phyloP scores from a whole-genome alignment of 2,888 invertebrate genomes.

The Eueremaeus valkanovi region DNA sequence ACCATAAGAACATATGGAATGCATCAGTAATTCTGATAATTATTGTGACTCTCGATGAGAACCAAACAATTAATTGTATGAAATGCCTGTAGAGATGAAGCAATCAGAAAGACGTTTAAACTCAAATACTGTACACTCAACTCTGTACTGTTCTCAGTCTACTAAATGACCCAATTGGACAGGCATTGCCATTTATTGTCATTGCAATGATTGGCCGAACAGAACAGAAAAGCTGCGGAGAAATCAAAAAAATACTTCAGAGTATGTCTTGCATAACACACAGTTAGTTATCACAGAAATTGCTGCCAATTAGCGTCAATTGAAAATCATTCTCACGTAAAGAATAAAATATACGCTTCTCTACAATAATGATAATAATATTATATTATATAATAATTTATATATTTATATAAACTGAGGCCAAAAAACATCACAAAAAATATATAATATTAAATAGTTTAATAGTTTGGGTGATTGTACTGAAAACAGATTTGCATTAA shows the following conservation, averaged over 20 bases:
- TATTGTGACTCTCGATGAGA: slow-evolving; percentile 30
- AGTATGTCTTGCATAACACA: slow-evolving; percentile 21
- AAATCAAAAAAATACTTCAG: neutral
- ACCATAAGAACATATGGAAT: slow-evolving; percentile 5
- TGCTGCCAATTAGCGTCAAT: slow-evolving; percentile 31
- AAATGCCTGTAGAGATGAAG: neutral
- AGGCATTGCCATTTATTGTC: too few species aligned
- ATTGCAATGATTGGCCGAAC: slow-evolving; percentile 16
- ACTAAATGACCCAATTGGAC: slow-evolving; percentile 22
- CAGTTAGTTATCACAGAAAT: slow-evolving; percentile 30
- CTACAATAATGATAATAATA: slow-evolving; percentile 21
- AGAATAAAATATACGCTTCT: slow-evolving; percentile 4
- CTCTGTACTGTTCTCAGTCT: too few species aligned
- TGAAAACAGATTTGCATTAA: slow-evolving; percentile 22
- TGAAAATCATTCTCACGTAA: slow-evolving; percentile 37
- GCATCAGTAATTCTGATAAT: slow-evolving; percentile 20
- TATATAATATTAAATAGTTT: too few species aligned
- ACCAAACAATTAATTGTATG: slow-evolving; percentile 33
- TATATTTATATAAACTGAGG: too few species aligned
- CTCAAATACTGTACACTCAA: too few species aligned
- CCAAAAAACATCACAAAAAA: slow-evolving; percentile 17
- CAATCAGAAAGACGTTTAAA: slow-evolving; percentile 16
- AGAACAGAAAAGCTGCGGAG: slow-evolving; percentile 5
- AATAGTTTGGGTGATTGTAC: slow-evolving; percentile 33
- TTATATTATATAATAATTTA: neutral